Base-by-base conservation (phyloP, 2,113 vertebrate genomes). In the Prinia subflava region DNA sequence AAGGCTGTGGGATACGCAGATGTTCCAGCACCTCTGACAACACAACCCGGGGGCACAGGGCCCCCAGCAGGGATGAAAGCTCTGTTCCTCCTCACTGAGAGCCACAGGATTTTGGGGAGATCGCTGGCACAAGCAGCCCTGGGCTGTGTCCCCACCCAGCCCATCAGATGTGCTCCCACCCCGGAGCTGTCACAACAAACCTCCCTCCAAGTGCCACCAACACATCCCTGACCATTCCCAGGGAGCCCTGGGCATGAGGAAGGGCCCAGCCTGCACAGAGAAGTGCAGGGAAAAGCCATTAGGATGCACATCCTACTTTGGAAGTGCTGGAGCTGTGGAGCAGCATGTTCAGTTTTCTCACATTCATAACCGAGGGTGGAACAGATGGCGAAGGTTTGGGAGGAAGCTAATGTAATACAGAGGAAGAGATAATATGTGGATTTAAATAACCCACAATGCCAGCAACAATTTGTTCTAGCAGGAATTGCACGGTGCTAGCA, bases 321-420 rank as follows among this genome's bases (percentile, higher is more conserved):
- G 15, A 67, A 96, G 94, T 10, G 88, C 93, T 83, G 88, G 69
- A 79, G 92, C 94, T 87, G 94, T 7, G 80, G 92, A 97, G 95
- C 95, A 93, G 95, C 95, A 91, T 94, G 96, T 93, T 97, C 83
- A 20, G 94, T 89, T 96, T 97, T 96, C 96, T 96, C 96, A 97
- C 96, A 95, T 96, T 95, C 94, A 79, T 94, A 90, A 95, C 94
- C 31, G 93, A 97, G 96, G 95, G 96, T 94, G 96, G 96, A 97
- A 97, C 96, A 97, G 96, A 97, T 97, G 96, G 96, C 28, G 92
- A 92, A 96, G 96, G 96, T 96, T 97, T 97, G 94, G 96, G 96
- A 96, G 95, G 96, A 95, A 97, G 96, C 94, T 92, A 86, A 96
- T 95, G 96, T 71, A 96, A 96, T 92, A 94, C 93, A 95, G 89